Conservation (phyloP, 2,797 vertebrate species). For the Loriculus beryllinus region DNA sequence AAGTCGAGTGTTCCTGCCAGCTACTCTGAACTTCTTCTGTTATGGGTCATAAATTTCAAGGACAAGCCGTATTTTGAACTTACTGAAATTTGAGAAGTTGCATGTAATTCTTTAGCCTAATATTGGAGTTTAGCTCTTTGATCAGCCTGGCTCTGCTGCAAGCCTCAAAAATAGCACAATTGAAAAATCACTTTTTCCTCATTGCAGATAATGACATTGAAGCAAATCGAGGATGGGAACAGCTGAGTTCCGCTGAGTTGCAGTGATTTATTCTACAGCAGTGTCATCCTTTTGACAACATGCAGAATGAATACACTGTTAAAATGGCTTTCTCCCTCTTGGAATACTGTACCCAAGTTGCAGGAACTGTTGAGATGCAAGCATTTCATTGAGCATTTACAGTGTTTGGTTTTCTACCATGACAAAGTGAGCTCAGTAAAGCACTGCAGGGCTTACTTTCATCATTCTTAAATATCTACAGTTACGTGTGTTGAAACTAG, state of each 20-base stretch:
- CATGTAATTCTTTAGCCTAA: slow-evolving; percentile 20
- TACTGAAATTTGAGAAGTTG: slow-evolving; percentile 42
- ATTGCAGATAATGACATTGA: not conserved
- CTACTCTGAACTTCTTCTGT: slow-evolving; percentile 51
- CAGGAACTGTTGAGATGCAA: not conserved
- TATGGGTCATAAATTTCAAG: slow-evolving; percentile 64
- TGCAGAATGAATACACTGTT: not conserved
- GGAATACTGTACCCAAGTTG: not conserved
- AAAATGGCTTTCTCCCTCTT: not conserved
- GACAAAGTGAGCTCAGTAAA: not conserved
- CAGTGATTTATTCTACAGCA: not conserved
- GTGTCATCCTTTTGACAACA: not conserved
- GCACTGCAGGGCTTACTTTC: not conserved
- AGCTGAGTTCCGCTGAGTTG: not conserved
- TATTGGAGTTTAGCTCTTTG: not conserved
- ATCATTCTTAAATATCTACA: not conserved
- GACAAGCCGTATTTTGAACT: slow-evolving; percentile 53
- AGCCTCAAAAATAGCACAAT: not conserved
- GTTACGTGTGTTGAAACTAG: not conserved
- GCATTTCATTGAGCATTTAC: not conserved
- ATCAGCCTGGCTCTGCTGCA: not conserved
- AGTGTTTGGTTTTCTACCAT: fast-evolving
- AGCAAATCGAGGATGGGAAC: not conserved
- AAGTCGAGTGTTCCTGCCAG: slow-evolving; percentile 35
- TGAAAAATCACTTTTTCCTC: not conserved